Evolutionary conservation across 2,797 vertebrate genomes (phyloP), one percentile per base, ranked within the genome.

Genomic region (Argentina silus): DNA sequence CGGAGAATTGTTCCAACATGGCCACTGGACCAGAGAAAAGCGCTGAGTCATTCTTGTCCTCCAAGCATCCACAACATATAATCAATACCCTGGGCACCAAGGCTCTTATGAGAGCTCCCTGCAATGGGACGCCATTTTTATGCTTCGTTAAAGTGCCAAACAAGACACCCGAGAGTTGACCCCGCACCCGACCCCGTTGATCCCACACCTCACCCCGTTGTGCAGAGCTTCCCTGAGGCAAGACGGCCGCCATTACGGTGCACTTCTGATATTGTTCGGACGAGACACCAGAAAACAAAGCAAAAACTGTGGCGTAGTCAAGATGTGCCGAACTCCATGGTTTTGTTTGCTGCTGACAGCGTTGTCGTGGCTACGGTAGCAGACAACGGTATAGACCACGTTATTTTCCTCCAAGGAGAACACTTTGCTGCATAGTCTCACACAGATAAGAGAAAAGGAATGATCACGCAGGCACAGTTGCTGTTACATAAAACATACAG

Each of bases 11-110:
- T 12, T 66, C 63, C 19, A 21, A 21, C 44, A 66, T 21, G 14
- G 10, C 19, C 63, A 0, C 17, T 21, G 44, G 63, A 66, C 45
- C 44, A 21, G 19, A 66, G 45, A 23, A 66, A 66, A 66, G 63
- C 5, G 63, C 45, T 66, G 44, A 66, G 42, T 66, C 44, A 50
- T n/a, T 66, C 17, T 15, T 21, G 63, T 21, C 19, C 63, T 66
- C 45, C 63, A 50, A 47, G 63, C 63, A 17, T 64, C 17, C 43
- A 10, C 8, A 64, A 11, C n/a, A 23, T 65, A 65, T 50, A 66
- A 66, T 66, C 63, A 66, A 66, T 66, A 47, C 19, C 21, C 1
- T 2, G 44, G 19, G 2, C 45, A 48, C 19, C 9, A 10, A 44
- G 48, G 63, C 45, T 17, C 11, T 50, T 17, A 36, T 21, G 44